phyloP scores from a whole-genome alignment of 2,797 vertebrate genomes.

The Channa striata region DNA sequence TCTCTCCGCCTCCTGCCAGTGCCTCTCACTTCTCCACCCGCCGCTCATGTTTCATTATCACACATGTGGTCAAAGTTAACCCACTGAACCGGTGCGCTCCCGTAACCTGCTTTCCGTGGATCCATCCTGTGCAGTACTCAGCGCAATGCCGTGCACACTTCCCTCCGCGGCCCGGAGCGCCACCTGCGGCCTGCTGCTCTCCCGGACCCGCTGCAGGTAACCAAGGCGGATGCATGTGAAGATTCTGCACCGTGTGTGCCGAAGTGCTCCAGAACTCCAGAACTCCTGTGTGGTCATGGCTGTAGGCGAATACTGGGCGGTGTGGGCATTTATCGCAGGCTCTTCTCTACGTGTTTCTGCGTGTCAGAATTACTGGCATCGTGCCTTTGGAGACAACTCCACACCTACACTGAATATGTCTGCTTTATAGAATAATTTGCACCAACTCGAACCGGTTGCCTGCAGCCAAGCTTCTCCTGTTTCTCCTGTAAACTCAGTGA shows the following conservation, averaged over 20 bases:
- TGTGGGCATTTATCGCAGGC: neutral
- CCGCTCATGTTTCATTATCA: constrained; percentile 63
- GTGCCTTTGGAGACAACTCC: neutral
- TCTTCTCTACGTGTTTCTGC: too few species aligned
- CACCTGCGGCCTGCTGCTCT: constrained; percentile 15
- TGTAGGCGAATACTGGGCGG: neutral
- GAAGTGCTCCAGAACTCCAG: neutral
- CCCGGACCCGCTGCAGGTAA: constrained; percentile 65
- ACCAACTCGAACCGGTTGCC: neutral
- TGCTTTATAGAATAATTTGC: neutral
- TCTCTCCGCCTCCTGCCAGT: constrained; percentile 20
- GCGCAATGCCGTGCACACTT: constrained; percentile 72
- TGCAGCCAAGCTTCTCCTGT: neutral
- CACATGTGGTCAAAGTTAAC: constrained; percentile 54
- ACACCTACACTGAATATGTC: neutral
- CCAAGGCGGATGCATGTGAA: neutral
- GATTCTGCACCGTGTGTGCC: neutral
- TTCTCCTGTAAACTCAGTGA: neutral
- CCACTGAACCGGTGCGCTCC: neutral
- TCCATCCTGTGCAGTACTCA: constrained; percentile 11
- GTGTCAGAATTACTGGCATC: neutral
- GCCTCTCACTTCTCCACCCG: constrained; percentile 15
- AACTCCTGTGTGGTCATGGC: neutral
- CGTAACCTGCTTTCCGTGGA: neutral
- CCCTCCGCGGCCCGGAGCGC: constrained; percentile 38